Percentiles rank a stretch among this genome's conserved stretches.
These are phyloP conservation scores for Diarsia rubi DNA, from an alignment of 2,888 invertebrate genomes.

Conservation along the genomic window DNA sequence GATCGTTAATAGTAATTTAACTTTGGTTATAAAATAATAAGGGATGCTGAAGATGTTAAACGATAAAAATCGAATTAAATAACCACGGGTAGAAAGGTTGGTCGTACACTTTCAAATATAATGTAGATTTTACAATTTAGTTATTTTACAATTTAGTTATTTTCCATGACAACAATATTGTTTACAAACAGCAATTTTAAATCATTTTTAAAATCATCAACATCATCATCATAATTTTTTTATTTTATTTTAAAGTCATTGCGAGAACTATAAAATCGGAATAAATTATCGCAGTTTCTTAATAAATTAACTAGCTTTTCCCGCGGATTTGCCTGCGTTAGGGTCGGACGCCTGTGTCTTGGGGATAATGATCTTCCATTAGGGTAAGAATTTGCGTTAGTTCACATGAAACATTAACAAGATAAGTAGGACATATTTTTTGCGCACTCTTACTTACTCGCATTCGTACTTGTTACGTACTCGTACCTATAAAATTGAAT, in stretches of 20 bases:
- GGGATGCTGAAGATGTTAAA: too few relatives aligned
- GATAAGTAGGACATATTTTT: not conserved
- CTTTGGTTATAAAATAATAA: too few relatives aligned
- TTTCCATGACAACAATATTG: slow-evolving; percentile 27
- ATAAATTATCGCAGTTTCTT: not conserved
- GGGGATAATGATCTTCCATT: not conserved
- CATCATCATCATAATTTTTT: too few relatives aligned
- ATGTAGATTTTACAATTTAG: too few relatives aligned
- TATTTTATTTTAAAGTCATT: too few relatives aligned
- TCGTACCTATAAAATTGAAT: not conserved
- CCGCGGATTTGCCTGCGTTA: not conserved
- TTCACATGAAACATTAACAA: not conserved
- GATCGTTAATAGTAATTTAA: too few relatives aligned
- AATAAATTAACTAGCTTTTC: not conserved
- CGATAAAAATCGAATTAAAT: too few relatives aligned
- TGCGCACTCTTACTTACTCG: not conserved
- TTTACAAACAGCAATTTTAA: not conserved
- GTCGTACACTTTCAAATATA: too few relatives aligned
- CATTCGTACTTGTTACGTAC: not conserved
- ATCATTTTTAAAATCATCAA: too few relatives aligned
- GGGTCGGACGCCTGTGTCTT: not conserved
- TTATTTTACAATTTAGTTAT: slow-evolving; percentile 21
- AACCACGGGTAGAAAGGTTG: too few relatives aligned
- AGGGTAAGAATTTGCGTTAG: not conserved
- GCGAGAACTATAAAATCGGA: not conserved